A percentile compares a stretch with the other conserved stretches of the same genome.
phyloP scores from a whole-genome alignment of 2,888 invertebrate genomes.

The Sphecodes monilicornis region DNA sequence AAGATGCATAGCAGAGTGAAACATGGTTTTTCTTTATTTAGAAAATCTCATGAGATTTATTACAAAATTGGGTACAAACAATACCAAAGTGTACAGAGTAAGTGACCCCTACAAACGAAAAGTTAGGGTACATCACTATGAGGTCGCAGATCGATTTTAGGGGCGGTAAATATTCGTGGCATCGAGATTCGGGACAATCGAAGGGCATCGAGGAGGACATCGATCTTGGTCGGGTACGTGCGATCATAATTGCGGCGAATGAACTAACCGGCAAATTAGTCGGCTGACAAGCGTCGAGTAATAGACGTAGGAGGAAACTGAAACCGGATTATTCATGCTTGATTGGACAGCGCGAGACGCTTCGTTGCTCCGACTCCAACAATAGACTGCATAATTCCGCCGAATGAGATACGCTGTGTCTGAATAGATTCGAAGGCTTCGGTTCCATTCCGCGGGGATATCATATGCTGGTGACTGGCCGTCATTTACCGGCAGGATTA shows the following conservation, averaged over 20 bases:
- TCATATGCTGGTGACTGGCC: constrained; percentile 27
- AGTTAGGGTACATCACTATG: too few species aligned
- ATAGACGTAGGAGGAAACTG: constrained; percentile 77
- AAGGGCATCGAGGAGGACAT: neutral
- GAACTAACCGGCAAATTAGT: constrained; percentile 77
- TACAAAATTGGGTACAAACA: too few species aligned
- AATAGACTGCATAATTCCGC: constrained; percentile 75
- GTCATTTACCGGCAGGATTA: constrained; percentile 48
- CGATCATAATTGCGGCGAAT: constrained; percentile 73
- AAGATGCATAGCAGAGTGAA: too few species aligned
- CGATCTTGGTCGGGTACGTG: constrained; percentile 2
- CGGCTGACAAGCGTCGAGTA: constrained; percentile 76
- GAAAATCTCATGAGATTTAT: too few species aligned
- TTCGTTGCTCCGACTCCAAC: constrained; percentile 71
- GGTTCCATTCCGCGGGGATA: constrained; percentile 54
- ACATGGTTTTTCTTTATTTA: too few species aligned
- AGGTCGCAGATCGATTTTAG: too few species aligned
- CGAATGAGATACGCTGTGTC: constrained; percentile 68
- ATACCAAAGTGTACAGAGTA: too few species aligned
- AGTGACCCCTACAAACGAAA: too few species aligned
- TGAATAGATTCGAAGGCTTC: constrained; percentile 64
- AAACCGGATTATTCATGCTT: constrained; percentile 77
- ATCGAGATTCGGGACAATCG: neutral
- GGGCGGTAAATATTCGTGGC: neutral
- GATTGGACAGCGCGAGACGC: constrained; percentile 75